phyloP scores from a whole-genome alignment of 2,113 vertebrate species.

The Ceyx cyanopectus region DNA sequence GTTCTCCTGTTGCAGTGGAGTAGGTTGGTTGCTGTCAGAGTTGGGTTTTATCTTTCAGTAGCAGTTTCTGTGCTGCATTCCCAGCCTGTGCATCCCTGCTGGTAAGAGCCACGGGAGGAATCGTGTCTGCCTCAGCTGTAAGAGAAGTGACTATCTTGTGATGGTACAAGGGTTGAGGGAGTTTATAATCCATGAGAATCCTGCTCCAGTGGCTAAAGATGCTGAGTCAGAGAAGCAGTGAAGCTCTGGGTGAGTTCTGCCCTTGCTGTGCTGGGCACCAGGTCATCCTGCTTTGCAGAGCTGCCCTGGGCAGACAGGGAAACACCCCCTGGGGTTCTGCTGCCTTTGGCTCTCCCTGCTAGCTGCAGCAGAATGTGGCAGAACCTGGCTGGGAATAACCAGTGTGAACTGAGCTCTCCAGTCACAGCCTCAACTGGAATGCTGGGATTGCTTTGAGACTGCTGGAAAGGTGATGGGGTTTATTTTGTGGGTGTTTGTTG shows the following conservation, averaged over 20 bases:
- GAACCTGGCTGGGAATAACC: neutral
- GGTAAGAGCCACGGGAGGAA: neutral
- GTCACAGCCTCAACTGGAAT: neutral
- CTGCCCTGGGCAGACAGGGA: neutral
- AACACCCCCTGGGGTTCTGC: neutral
- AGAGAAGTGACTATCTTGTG: neutral
- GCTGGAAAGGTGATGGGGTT: neutral
- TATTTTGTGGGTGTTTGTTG: neutral
- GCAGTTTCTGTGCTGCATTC: neutral
- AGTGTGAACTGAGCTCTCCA: neutral
- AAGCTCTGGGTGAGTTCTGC: neutral
- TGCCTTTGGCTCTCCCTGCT: neutral
- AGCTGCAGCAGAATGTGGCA: fast-evolving
- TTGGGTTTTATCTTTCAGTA: neutral
- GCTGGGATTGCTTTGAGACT: neutral
- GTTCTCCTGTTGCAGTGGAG: neutral
- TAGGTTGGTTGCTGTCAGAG: neutral
- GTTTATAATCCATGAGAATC: neutral
- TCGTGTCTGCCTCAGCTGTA: neutral
- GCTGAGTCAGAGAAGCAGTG: neutral
- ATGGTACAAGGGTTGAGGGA: neutral
- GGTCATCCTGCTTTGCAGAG: neutral
- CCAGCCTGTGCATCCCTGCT: neutral
- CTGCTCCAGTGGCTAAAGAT: neutral
- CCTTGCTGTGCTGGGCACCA: neutral